A percentile compares a stretch with the other conserved stretches of the same genome.
phyloP scores from a whole-genome alignment of 2,888 invertebrate species.

The Apamea monoglypha region DNA sequence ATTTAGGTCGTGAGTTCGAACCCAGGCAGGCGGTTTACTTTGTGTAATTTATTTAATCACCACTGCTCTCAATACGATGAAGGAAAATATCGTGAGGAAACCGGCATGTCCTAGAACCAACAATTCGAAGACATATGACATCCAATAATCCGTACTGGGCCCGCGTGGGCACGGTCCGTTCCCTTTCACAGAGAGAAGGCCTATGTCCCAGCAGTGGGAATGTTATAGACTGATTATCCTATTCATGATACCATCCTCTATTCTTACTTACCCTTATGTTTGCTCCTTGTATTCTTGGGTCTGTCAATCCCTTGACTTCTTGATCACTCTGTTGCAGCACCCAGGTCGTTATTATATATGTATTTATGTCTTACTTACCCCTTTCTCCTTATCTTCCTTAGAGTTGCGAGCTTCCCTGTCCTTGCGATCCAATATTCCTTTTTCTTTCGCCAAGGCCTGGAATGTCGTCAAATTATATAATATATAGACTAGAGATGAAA shows the following conservation, averaged over 20 bases:
- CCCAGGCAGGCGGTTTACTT: too few species aligned
- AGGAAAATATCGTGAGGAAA: too few species aligned
- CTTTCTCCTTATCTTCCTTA: slow-evolving; percentile 82
- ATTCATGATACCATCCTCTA: not conserved
- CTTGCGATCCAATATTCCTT: slow-evolving; percentile 87
- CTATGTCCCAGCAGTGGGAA: too few species aligned
- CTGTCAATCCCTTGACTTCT: not conserved
- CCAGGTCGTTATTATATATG: not conserved
- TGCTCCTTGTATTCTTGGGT: not conserved
- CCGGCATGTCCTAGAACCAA: too few species aligned
- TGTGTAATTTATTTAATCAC: too few species aligned
- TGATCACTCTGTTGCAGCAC: not conserved
- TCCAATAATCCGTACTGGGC: too few species aligned
- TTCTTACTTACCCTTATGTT: not conserved
- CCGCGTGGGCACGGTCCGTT: too few species aligned
- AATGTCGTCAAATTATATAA: not conserved
- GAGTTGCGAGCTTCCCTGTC: slow-evolving; percentile 81
- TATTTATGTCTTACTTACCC: slow-evolving; percentile 15
- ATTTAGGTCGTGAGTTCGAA: too few species aligned
- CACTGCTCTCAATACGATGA: too few species aligned
- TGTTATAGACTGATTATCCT: too few species aligned
- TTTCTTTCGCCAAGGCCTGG: slow-evolving; percentile 84
- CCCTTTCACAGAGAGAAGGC: too few species aligned
- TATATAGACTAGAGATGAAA: not conserved
- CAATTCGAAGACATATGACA: too few species aligned